phyloP scores from a whole-genome alignment of 2,797 vertebrate genomes.

The Sebastiscus albofasciatus region DNA sequence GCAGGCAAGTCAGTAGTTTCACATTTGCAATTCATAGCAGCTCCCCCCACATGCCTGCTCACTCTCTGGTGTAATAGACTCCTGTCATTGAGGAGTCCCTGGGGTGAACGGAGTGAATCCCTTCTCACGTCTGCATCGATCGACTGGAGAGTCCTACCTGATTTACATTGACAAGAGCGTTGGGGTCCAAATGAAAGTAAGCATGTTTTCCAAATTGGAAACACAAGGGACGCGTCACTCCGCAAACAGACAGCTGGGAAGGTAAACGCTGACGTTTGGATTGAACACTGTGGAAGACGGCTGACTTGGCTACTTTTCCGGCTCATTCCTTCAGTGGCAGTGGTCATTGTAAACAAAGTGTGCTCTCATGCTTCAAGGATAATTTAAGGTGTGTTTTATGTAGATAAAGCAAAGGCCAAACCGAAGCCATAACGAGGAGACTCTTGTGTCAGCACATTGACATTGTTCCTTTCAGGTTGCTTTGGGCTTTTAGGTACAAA shows the following conservation, averaged over 20 bases:
- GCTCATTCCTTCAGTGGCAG: not conserved
- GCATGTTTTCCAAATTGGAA: constrained; percentile 74
- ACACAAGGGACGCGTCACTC: constrained; percentile 49
- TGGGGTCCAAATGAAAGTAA: constrained; percentile 61
- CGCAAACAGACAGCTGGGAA: constrained; percentile 38
- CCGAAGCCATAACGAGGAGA: not conserved
- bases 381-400: not conserved
- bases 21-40: constrained; percentile 74
- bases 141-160: constrained; percentile 52
- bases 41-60: constrained; percentile 30
- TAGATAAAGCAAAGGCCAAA: not conserved
- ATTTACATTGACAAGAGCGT: constrained; percentile 71
- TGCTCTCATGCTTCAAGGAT: not conserved
- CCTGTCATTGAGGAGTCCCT: constrained; percentile 73
- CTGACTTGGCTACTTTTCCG: constrained; percentile 49
- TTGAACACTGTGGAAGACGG: constrained; percentile 21
- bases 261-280: constrained; percentile 52
- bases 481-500: not conserved
- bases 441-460: not conserved
- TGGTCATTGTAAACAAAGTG: constrained; percentile 8
- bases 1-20: constrained; percentile 61
- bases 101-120: constrained; percentile 66
- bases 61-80: constrained; percentile 69
- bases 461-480: not conserved
- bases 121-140: constrained; percentile 70